Percentiles rank a stretch among this genome's conserved stretches.
phyloP scores from a whole-genome alignment of 2,888 invertebrate genomes.

The Malthinus flaveolus region DNA sequence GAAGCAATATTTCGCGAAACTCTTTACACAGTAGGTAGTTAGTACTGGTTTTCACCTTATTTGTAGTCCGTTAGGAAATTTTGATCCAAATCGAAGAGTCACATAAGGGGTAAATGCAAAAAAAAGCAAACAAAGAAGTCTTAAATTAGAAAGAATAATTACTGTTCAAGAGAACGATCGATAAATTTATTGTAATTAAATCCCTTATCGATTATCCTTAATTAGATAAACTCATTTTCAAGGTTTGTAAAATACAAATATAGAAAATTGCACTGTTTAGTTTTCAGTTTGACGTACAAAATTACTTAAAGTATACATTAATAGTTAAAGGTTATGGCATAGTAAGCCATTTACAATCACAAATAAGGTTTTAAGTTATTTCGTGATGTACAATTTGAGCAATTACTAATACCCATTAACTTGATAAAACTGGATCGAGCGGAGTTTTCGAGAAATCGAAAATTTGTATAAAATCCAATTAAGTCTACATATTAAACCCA shows the following conservation, averaged over 20 bases:
- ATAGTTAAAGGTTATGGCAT: background rate
- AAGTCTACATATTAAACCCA: too few relatives aligned
- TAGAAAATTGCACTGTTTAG: constrained; percentile 4
- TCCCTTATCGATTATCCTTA: background rate
- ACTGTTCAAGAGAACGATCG: too few relatives aligned
- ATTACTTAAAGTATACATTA: too few relatives aligned
- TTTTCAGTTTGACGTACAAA: constrained; percentile 5
- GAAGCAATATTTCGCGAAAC: too few relatives aligned
- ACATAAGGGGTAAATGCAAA: too few relatives aligned
- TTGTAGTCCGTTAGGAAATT: too few relatives aligned
- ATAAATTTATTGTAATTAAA: background rate
- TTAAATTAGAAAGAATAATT: too few relatives aligned
- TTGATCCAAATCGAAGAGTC: too few relatives aligned
- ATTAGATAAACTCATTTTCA: constrained; percentile 1
- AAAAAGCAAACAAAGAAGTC: too few relatives aligned
- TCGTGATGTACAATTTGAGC: constrained; percentile 5
- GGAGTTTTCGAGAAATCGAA: background rate
- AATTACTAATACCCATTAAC: background rate
- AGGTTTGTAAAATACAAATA: constrained; percentile 4
- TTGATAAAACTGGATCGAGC: background rate
- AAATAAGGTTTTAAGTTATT: background rate
- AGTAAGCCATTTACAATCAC: background rate
- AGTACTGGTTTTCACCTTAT: too few relatives aligned
- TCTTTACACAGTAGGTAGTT: too few relatives aligned
- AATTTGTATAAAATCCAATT: background rate